Percentiles rank a stretch among this genome's conserved stretches.
These are phyloP conservation scores for Dinoponera quadriceps DNA, from an alignment of 1,140 invertebrate genomes.

Conservation along the genomic window DNA sequence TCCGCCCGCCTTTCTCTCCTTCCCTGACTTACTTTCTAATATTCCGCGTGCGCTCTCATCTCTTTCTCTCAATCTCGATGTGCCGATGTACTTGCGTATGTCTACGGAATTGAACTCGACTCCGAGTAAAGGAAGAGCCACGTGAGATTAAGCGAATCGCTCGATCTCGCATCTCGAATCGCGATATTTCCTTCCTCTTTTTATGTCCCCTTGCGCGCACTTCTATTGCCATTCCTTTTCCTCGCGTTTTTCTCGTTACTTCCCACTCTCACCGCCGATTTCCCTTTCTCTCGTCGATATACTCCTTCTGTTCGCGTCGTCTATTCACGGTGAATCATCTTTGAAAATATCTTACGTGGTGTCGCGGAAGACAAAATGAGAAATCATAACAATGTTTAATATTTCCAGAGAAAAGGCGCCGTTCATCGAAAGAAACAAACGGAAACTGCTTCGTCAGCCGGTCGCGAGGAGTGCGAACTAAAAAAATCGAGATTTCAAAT, in stretches of 20 bases:
- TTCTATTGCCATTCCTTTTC: slow-evolving; percentile 24
- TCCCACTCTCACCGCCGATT: neutral
- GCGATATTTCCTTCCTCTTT: slow-evolving; percentile 1
- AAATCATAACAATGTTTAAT: slow-evolving; percentile 50
- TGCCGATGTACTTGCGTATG: neutral
- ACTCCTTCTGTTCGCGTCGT: slow-evolving; percentile 38
- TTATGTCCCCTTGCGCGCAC: slow-evolving; percentile 24
- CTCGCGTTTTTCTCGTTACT: neutral
- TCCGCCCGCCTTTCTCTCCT: slow-evolving; percentile 54
- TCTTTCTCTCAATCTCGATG: neutral
- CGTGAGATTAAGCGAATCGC: slow-evolving; percentile 28
- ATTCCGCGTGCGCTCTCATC: slow-evolving; percentile 36
- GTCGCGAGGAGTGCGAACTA: slow-evolving; percentile 45
- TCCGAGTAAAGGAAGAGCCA: slow-evolving; percentile 26
- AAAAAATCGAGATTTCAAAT: slow-evolving; percentile 48
- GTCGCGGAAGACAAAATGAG: slow-evolving; percentile 33
- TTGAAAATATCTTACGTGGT: slow-evolving; percentile 58
- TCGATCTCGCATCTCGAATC: slow-evolving; percentile 41
- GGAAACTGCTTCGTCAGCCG: neutral
- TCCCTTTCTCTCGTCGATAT: slow-evolving; percentile 3
- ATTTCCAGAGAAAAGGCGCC: slow-evolving; percentile 48
- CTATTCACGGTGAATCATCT: slow-evolving; percentile 66
- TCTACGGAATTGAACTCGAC: slow-evolving; percentile 23
- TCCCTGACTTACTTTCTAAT: slow-evolving; percentile 38
- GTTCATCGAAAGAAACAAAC: slow-evolving; percentile 44